Base-by-base conservation (phyloP, 92 coral and sea anemone genomes). In the Palythoa heliodiscus region DNA sequence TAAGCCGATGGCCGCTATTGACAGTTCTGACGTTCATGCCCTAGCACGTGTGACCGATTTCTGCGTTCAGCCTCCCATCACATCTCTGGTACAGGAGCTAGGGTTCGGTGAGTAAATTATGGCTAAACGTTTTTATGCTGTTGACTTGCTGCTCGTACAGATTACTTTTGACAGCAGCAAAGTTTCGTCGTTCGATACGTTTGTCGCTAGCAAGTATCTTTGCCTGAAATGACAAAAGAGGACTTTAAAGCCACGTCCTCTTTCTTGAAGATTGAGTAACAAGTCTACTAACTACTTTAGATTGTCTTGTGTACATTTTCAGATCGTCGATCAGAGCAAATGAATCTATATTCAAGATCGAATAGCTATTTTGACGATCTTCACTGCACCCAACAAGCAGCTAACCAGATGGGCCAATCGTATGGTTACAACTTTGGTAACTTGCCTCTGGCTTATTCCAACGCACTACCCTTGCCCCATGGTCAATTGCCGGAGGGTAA, bases 251-350 rank as follows among this genome's bases (percentile, higher is more conserved):
- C 52, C 73, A 29, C 68, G 61, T 52, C 73, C 52, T 16, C 22
- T 53, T 29, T 73, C 50, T 37, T 55, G 53, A 19, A n/a, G 22
- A 43, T 70, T 54, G 76, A 64, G 47, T 13, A 89, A 29, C 29
- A 60, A 47, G 73, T 50, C 50, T 3, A 37, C 19, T 14, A 69
- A 29, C 47, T 3, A 2, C 6, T 69, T 69, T 29, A 69, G 24
- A 29, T 69, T 69, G 5, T 69, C 73, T 24, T 69, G 11, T 24
- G 37, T 83, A 75, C 40, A 70, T 79, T 76, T 29, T 55, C 88
- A 88, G 98, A 94, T 82, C 93, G 98, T 78, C 90, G 93, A 77
- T 89, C 93, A 72, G 98, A 94, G 43, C 82, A 90, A 35, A 87
- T 94, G 87, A 92, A 90, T 72, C 91, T 90, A 4, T 92, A 88